Evolutionary conservation across 1,140 invertebrate genomes (phyloP), one percentile per base, ranked within the genome.

Genomic region (Cotesia typhae): DNA sequence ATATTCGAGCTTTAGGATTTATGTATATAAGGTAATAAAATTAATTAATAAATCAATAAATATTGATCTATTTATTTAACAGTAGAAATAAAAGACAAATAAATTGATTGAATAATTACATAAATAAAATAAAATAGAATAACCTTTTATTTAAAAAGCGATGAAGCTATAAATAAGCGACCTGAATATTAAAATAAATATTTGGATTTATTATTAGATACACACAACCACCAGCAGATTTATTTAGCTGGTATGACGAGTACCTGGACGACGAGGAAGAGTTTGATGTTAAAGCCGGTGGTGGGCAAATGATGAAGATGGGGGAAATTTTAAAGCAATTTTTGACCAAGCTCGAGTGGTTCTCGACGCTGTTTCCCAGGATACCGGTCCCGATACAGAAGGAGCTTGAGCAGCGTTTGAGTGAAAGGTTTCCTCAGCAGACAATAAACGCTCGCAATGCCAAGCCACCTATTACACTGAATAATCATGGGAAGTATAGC

Each of bases 331-430:
- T 97, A 1, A 91, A 96, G 59, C 95, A 96, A 81, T 97, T 97
- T 90, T 89, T 99, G 14, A 94, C 95, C 36, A 99, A 99, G 85
- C 87, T 99, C 57, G 98, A 99, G 80, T 98, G 96, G 96, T 99
- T 98, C 88, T 96, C 95, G 3, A 99, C 98, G 4, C 88, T 99
- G 10, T 99, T 99, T 84, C 98, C 98, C 0, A 90, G 98, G 74
- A 99, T 99, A 86, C 98, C 98, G n/a, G 98, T 99, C 47, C 98
- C 98, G 12, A 98, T 99, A 78, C 97, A 99, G 87, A 97, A 95
- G 83, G 92, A 93, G 83, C 90, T 96, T 73, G 94, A 96, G 81
- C 92, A 92, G 79, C 92, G 90, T 79, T 83, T 94, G 71, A 87
- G 89, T 67, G 90, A 91, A 77, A 87, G 87, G 75, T 88, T 89